Evolutionary conservation across 2,888 invertebrate genomes (phyloP), one percentile per base, ranked within the genome.

Genomic region (Chymomyza procnemis): DNA sequence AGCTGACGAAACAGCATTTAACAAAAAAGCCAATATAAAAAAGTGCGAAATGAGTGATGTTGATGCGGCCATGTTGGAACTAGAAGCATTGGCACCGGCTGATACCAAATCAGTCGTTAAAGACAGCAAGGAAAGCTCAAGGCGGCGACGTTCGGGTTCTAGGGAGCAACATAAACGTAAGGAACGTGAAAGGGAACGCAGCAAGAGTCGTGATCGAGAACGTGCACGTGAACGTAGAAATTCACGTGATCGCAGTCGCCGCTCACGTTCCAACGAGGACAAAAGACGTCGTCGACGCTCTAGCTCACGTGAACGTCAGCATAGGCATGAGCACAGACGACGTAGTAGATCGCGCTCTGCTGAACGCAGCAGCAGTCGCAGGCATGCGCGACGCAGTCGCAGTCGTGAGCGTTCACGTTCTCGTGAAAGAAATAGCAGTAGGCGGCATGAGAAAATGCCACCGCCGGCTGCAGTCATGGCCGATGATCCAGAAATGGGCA

Each of bases 61-160:
- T n/a, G 94, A 95, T 77, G 94, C 96, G 87, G 94, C 96, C 2
- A 96, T 97, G 96, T 94, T 96, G 18, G 95, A 95, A 74, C 91
- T 97, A 61, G 97, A 97, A 91, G 95, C 96, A 3, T 91, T 96
- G 26, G 97, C 96, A 2, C 96, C 96, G 0, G 73, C 74, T 1
- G 75, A 78, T 0, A 50, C 22, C 1, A 55, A 30, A 8, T 14
- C 4, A 0, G 70, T 77, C 12, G 63, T 30, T 2, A 52, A 21
- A 0, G 58, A 66, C 4, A 83, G 82, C 3, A 83, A 66, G 50
- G 76, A 80, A 14, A 66, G 50, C 21, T 63, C 70, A 14, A 71
- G 71, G 8, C 73, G 75, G 8, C 62, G 59, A 1, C 74, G 82
- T 4, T 80, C 80, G 12, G 75, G 63, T 8, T 87, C 77, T 66